Conservation (phyloP, 2,888 invertebrate genomes). For the Geophilus truncorum region DNA sequence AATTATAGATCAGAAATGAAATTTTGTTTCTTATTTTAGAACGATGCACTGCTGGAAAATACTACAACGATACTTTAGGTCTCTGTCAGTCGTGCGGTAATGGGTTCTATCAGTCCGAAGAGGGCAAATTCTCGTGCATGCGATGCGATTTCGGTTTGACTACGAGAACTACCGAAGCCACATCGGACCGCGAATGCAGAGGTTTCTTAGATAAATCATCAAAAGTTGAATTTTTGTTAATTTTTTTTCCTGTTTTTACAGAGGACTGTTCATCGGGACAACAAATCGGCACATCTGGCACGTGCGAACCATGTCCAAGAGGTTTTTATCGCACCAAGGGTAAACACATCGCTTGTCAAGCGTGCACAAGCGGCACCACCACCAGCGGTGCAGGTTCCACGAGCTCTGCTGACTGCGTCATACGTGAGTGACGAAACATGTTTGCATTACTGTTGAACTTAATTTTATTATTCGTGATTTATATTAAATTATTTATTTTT, state of each 20-base stretch:
- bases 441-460: too few relatives aligned
- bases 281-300: constrained; percentile 66
- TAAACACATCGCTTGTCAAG: constrained; percentile 78
- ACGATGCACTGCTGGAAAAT: constrained; percentile 89
- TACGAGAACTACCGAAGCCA: constrained; percentile 79
- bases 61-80: constrained; percentile 81
- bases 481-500: constrained; percentile 40
- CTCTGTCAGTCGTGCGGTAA: constrained; percentile 90
- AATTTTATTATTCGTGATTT: background rate
- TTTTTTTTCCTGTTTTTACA: too few relatives aligned
- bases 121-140: constrained; percentile 82
- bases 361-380: constrained; percentile 83
- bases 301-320: constrained; percentile 85
- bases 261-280: constrained; percentile 69
- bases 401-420: constrained; percentile 81
- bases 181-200: constrained; percentile 41
- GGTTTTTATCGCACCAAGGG: constrained; percentile 83
- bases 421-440: constrained; percentile 59
- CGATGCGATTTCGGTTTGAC: constrained; percentile 87
- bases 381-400: constrained; percentile 79
- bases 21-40: constrained; percentile 54
- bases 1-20: too few relatives aligned
- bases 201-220: constrained; percentile 41
- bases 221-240: background rate
- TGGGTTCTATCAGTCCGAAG: constrained; percentile 85